phyloP scores from a whole-genome alignment of 2,797 vertebrate species.

The Mallotus villosus region DNA sequence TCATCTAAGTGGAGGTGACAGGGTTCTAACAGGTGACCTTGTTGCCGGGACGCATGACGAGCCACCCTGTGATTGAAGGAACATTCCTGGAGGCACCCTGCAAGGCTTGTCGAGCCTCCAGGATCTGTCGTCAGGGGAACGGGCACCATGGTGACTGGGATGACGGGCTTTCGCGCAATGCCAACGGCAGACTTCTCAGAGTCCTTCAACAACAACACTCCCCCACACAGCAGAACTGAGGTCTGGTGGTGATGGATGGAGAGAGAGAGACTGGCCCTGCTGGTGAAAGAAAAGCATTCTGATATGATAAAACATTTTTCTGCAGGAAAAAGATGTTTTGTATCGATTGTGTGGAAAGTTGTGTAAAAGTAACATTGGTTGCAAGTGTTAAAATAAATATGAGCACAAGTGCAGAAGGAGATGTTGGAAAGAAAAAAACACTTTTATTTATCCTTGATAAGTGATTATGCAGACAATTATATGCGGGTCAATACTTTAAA shows the following conservation, averaged over 20 bases:
- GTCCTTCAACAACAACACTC: neutral
- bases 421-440: constrained; percentile 36
- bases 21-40: constrained; percentile 69
- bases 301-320: constrained; percentile 54
- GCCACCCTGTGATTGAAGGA: constrained; percentile 67
- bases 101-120: constrained; percentile 72
- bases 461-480: constrained; percentile 69
- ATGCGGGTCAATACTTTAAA: constrained; percentile 62
- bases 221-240: neutral
- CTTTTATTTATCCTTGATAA: constrained; percentile 61
- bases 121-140: constrained; percentile 59
- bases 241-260: constrained; percentile 26
- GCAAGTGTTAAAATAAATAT: constrained; percentile 59
- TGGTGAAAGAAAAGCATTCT: constrained; percentile 54
- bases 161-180: constrained; percentile 14
- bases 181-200: constrained; percentile 40
- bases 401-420: constrained; percentile 53
- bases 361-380: constrained; percentile 62
- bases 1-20: constrained; percentile 77
- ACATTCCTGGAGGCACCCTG: constrained; percentile 80
- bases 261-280: constrained; percentile 12
- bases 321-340: constrained; percentile 44
- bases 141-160: constrained; percentile 42
- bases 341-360: constrained; percentile 65
- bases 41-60: constrained; percentile 48